Evolutionary conservation across 2,113 vertebrate species (phyloP).

Genomic region (Hassar affinis): DNA sequence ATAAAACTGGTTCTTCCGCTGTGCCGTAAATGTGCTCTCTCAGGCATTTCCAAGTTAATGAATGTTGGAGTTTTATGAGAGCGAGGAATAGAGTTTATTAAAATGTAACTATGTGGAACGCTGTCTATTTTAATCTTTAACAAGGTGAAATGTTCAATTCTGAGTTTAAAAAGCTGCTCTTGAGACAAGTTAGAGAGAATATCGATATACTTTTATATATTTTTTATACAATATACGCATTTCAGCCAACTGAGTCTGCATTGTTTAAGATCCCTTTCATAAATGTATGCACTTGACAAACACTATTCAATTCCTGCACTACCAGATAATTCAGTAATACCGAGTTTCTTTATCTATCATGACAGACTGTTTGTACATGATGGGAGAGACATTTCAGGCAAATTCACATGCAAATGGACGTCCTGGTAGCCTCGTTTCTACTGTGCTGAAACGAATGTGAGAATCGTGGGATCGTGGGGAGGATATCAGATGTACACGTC

Average conservation of each 20-base stretch:
- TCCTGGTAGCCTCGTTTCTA: neutral
- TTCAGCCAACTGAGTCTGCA: conserved; percentile 20
- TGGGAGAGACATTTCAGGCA: neutral
- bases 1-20: conserved; percentile 31
- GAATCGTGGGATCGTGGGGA: conserved; percentile 20
- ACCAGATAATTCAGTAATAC: neutral
- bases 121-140: conserved; percentile 22
- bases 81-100: conserved; percentile 23
- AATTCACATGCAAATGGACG: conserved; percentile 21
- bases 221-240: too few relatives aligned
- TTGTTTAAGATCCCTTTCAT: neutral
- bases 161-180: neutral
- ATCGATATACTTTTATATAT: conserved; percentile 5
- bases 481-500: conserved; percentile 2
- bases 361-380: neutral
- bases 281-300: neutral
- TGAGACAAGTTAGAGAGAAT: conserved; percentile 2
- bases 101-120: conserved; percentile 39
- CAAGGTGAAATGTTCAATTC: neutral
- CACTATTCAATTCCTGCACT: neutral
- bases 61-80: conserved; percentile 44
- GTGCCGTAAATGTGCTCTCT: neutral
- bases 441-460: conserved; percentile 10
- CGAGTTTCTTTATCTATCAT: conserved; percentile 15
- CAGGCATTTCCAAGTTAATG: conserved; percentile 44